Evolutionary conservation across 2,113 vertebrate species (phyloP), one percentile per base, ranked within the genome.

Genomic region (Aramus guarauna): DNA sequence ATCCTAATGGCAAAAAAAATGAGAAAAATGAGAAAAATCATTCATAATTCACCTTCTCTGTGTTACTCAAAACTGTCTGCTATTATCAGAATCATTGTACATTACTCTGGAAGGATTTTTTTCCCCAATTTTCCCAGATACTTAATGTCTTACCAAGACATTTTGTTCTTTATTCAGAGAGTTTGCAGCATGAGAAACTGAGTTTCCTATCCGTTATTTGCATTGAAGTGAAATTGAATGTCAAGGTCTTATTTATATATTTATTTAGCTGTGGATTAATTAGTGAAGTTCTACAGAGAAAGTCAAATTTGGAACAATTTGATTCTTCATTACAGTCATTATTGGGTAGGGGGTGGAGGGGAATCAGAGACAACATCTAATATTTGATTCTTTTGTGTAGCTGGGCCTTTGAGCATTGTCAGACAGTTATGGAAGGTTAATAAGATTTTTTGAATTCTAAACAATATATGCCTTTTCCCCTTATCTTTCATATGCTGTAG

Each of bases 221-320:
- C 64, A 92, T 2, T 75, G 63, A 95, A 96, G 43, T 71, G 27
- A 89, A 94, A 88, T 34, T 69, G 53, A 95, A 94, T 76, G 91
- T 85, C 89, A 95, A 50, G 83, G 80, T 90, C 91, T 89, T 85
- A 95, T 64, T 95, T 95, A 91, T 87, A 85, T 92, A 95, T 92
- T 90, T 96, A 93, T 96, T 94, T 96, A 89, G 23, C 36, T 13
- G 4, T 27, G 26, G 41, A 90, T 78, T 87, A 91, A 94, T 95
- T 96, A 95, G 62, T 66, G 15, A 95, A 82, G 45, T 85, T 95
- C 66, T 90, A 47, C 41, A 79, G 48, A 85, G 48, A 89, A 92
- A 73, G 45, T 50, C 18, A 76, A 79, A 92, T 78, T 92, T 36
- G 45, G 37, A 86, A 36, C 2, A 5, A 52, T 72, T 79, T 63